Conservation (phyloP, 2,888 invertebrate genomes). For the Spilarctia lutea region DNA sequence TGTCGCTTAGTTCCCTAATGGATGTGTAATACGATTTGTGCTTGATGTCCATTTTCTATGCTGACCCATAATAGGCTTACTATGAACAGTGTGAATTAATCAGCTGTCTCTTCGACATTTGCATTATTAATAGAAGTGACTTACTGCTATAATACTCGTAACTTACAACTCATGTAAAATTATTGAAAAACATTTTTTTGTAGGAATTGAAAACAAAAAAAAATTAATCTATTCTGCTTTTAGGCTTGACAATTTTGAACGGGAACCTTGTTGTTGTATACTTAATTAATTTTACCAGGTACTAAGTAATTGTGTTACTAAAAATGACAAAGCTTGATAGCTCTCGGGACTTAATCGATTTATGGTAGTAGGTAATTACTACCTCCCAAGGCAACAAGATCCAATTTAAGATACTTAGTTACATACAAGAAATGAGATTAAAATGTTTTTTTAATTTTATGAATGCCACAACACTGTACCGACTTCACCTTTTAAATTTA, state of each 20-base stretch:
- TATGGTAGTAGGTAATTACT: not conserved
- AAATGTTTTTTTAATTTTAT: not conserved
- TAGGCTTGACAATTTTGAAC: not conserved
- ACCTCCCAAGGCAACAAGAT: not conserved
- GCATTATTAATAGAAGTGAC: not conserved
- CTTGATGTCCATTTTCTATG: conserved; percentile 44
- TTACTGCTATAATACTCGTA: too few relatives aligned
- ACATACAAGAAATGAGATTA: not conserved
- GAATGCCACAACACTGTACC: not conserved
- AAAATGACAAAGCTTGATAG: not conserved
- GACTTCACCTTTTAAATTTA: not conserved
- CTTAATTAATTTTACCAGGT: not conserved
- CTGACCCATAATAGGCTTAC: conserved; percentile 21
- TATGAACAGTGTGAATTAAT: conserved; percentile 5
- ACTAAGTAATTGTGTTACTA: not conserved
- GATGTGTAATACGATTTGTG: conserved; percentile 48
- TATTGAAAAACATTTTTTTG: not conserved
- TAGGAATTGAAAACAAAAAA: not conserved
- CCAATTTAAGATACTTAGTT: not conserved
- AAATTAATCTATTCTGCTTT: not conserved
- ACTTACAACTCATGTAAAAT: too few relatives aligned
- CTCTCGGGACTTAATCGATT: not conserved
- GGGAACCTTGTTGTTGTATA: not conserved
- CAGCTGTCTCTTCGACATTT: not conserved
- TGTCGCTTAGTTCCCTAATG: conserved; percentile 45